Base-by-base conservation (phyloP, 2,113 vertebrate species). In the Cottus gobio region DNA sequence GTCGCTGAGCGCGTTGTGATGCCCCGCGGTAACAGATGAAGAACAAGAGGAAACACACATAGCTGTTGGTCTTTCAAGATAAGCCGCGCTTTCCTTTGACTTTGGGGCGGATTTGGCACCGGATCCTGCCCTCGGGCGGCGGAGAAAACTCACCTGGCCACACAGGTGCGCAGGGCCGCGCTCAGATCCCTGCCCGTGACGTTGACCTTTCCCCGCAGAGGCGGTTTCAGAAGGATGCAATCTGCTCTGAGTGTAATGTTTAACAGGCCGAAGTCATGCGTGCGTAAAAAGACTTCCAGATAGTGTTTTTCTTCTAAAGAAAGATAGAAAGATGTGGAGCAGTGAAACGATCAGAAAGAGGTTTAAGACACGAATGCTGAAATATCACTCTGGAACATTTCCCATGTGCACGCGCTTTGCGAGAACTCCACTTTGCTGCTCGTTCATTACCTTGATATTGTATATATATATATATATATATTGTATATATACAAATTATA, bases 161-260 rank as follows among this genome's bases (percentile, higher is more conserved):
- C 7, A 52, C 80, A 79, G 75, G 75, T 82, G 46, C 52, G 54
- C 9, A 11, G 24, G 11, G 39, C 24, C 5, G 20, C 34, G 52
- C 39, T 50, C 42, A 36, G 73, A 66, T 66, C 62, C 22, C 31
- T 12, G 7, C 12, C 58, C 28, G 9, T 75, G 82, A 79, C 31
- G n/a, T 24, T 75, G 62, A 79, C 61, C 26, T 58, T 30, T 58
- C 7, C 16, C 34, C 8, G 46, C n/a, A 56, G 60, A 5, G 2
- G 50, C 74, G 28, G 42, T 8, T 54, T 66, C 50, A 15, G 18
- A 18, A 1, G 46, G 44, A 74, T 82, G 42, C 57, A 42, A 82
- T 68, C 31, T 26, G 28, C 1, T 22, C 1, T 31, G 18, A n/a
- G 22, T 80, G 61, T 83, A 78, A 85, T 86, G 62, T 72, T 79